phyloP scores from a whole-genome alignment of 2,888 invertebrate species.

The Drosophila formosana region DNA sequence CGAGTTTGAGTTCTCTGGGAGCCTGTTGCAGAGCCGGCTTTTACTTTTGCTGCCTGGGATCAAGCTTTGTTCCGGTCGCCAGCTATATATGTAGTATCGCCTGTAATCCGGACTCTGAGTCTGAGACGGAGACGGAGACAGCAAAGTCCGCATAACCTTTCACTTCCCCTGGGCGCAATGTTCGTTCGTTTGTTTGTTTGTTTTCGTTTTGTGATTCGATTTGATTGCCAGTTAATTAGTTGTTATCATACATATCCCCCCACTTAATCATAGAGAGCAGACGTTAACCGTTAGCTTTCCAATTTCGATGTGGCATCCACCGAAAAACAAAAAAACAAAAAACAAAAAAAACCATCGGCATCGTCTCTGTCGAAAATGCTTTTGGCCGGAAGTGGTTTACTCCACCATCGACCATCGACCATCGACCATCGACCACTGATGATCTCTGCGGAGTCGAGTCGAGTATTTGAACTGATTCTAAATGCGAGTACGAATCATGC shows the following conservation, averaged over 20 bases:
- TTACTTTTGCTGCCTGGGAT: slow-evolving; percentile 49
- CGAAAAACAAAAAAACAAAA: slow-evolving; percentile 35
- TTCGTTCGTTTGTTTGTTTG: slow-evolving; percentile 23
- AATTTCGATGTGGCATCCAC: slow-evolving; percentile 53
- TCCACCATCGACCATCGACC: background rate
- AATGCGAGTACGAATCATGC: slow-evolving; percentile 7
- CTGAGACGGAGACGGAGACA: slow-evolving; percentile 14
- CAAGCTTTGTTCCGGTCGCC: slow-evolving; percentile 40
- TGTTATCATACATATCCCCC: slow-evolving; percentile 61
- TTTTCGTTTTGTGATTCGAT: slow-evolving; percentile 50
- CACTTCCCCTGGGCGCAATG: slow-evolving; percentile 45
- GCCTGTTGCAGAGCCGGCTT: slow-evolving; percentile 23
- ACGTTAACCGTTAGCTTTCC: slow-evolving; percentile 70
- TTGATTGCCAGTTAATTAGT: slow-evolving; percentile 74
- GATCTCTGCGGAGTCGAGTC: slow-evolving; percentile 3
- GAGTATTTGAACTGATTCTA: slow-evolving; percentile 18
- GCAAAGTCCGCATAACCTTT: slow-evolving; percentile 50
- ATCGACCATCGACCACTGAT: slow-evolving; percentile 1
- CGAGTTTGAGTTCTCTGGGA: background rate
- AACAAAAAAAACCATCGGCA: slow-evolving; percentile 27
- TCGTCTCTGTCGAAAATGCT: slow-evolving; percentile 8
- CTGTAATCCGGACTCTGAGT: slow-evolving; percentile 13
- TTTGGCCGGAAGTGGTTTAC: slow-evolving; percentile 29
- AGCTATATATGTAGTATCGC: background rate
- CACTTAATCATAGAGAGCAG: slow-evolving; percentile 60